Conservation (phyloP, 1,140 invertebrate genomes). For the Venturia canescens region DNA sequence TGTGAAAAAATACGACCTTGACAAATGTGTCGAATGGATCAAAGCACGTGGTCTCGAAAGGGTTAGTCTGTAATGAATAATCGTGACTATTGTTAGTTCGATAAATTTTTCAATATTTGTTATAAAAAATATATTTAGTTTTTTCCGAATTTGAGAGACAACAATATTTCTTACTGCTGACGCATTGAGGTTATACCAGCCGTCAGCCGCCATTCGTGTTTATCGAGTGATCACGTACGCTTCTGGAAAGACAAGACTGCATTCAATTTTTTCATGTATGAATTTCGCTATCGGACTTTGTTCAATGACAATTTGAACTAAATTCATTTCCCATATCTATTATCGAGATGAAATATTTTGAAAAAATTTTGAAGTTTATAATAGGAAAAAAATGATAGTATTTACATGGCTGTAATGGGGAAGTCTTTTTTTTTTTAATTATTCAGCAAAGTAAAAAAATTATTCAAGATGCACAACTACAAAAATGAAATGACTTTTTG, state of each 20-base stretch:
- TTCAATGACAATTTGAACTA: no score
- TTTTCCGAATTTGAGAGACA: neutral
- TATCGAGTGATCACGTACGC: conserved; percentile 11
- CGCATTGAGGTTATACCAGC: conserved; percentile 33
- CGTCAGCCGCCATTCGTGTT: conserved; percentile 1
- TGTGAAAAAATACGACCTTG: conserved; percentile 73
- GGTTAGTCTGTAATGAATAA: conserved; percentile 73
- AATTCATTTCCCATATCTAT: no score
- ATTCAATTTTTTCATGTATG: neutral
- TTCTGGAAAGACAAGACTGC: neutral
- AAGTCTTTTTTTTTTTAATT: no score
- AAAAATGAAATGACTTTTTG: no score
- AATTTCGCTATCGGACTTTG: neutral
- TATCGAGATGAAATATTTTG: no score
- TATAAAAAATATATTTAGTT: conserved; percentile 51
- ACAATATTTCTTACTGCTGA: conserved; percentile 16
- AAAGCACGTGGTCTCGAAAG: conserved; percentile 80
- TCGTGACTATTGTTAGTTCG: neutral
- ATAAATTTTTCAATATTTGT: conserved; percentile 35
- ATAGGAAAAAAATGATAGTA: no score
- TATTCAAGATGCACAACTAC: no score
- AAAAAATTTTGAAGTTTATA: no score
- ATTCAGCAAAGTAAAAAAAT: no score
- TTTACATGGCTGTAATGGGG: no score
- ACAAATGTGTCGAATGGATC: conserved; percentile 83